Evolutionary conservation across 1,140 invertebrate species (phyloP), one percentile per base, ranked within the genome.

Genomic region (Stratiolaelaps scimitus): DNA sequence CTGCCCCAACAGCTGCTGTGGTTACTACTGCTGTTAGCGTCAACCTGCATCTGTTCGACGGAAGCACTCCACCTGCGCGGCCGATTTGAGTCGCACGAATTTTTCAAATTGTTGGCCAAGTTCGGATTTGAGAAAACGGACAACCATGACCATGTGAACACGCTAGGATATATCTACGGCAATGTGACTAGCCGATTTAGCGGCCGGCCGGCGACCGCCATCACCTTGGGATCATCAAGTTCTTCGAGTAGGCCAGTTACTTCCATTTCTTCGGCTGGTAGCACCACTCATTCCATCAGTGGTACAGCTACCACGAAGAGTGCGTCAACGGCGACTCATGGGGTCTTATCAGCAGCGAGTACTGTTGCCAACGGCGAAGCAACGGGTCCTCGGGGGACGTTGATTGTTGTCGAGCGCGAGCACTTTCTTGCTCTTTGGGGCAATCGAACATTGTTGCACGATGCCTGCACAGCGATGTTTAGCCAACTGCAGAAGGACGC

Each of bases 91-190:
- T 75, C 69, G 53, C 69, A 64, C 5, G 82, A 88, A 44, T 94
- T 93, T 75, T 94, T 93, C 74, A 83, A 85, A 73, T 93, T 95
- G 77, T 78, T 97, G 43, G 81, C 88, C 2, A 95, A 95, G 77
- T 97, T 95, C 76, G 92, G 92, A 66, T 91, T 96, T 75, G 90
- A 95, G 78, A 92, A 95, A 77, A 93, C 91, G n/a, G 87, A 92
- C 75, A 80, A 83, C 26, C 82, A 88, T 74, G 81, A 85, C 69
- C 79, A 83, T 71, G 83, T 83, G 69, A 83, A 87, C 69, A 90
- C 89, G 67, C 85, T 86, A 77, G 92, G 93, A 30, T 95, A 90
- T 75, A 92, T 95, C 71, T 95, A 91, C 75, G 92, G 92, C 19
- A 95, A 95, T 77, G 83, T 95, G 29, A 92, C 89, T 26, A 82